Evolutionary conservation across 2,888 invertebrate genomes (phyloP), one percentile per base, ranked within the genome.

Genomic region (Agonopterix subpropinquella): DNA sequence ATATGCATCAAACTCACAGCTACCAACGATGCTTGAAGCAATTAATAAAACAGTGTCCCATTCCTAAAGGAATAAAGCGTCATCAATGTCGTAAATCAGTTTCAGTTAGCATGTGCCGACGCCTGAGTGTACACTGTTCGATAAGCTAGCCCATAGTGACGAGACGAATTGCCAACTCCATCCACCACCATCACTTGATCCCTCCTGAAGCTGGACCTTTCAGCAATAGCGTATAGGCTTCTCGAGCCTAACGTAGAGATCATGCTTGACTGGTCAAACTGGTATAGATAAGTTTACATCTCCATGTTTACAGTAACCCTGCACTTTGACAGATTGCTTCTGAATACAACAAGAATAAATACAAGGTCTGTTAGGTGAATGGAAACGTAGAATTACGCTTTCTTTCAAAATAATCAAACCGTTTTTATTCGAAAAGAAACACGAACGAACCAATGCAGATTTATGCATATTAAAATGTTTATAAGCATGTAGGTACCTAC

Each of bases 1-100:
- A 7, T 5, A 28, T 28, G 28, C 28, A 28, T 28, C 28, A 28
- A 28, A 28, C 28, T 28, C 5, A 28, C 1, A 28, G 28, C 28
- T 28, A 5, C 28, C 1, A 28, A 28, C 28, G 51, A 59, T 54
- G 60, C 66, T 59, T 70, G 66, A 69, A 69, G 58, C 69, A 71
- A 73, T 75, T 70, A 76, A 70, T 73, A 70, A 72, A 70, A 67
- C 58, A 62, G 39, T n/a, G 10, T n/a, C 63, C 58, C 59, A 62
- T n/a, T n/a, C 63, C 58, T 58, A 62, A 58, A 63, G 72, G 67
- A 71, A 77, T 74, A 71, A 77, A 74, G 76, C 70, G 69, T 77
- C 77, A 72, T 65, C 66, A 67, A 62, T 61, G 70, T 68, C 74
- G 73, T 85, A 81, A 81, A 85, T 85, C 80, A 80, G 80, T 74